Percentiles rank a stretch among this genome's conserved stretches.
Evolutionary conservation across 2,797 vertebrate species (phyloP).

Genomic region (Gadopsis marmoratus): DNA sequence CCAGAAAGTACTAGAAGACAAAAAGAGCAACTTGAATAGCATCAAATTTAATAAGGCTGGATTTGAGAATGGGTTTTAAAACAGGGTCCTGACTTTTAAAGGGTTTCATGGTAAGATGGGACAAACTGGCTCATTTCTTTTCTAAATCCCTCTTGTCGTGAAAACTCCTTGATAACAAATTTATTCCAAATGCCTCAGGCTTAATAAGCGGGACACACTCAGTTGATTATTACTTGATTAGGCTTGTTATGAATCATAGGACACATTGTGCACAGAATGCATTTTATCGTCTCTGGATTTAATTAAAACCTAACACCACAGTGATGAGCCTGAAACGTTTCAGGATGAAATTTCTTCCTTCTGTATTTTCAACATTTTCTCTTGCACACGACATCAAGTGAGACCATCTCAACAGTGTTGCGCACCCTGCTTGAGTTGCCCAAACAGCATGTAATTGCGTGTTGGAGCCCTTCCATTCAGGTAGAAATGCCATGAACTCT

Average conservation of each 20-base stretch:
- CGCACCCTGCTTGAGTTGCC: slow-evolving; percentile 12
- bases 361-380: not conserved
- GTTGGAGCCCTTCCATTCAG: slow-evolving; percentile 4
- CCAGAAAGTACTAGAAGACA: not conserved
- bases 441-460: slow-evolving; percentile 14
- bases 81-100: not conserved
- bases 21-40: not conserved
- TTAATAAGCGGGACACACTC: slow-evolving; percentile 51
- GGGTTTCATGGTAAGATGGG: slow-evolving; percentile 6
- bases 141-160: slow-evolving; percentile 9
- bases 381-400: not conserved
- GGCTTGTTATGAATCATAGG: slow-evolving; percentile 52
- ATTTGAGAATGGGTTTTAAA: slow-evolving; percentile 11
- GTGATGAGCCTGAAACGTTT: slow-evolving; percentile 31
- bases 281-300: slow-evolving; percentile 46
- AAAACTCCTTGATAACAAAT: slow-evolving; percentile 55
- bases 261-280: slow-evolving; percentile 49
- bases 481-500: slow-evolving; percentile 41
- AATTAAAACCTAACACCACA: slow-evolving; percentile 57
- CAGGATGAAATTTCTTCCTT: not conserved
- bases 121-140: slow-evolving; percentile 25
- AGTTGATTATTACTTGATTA: slow-evolving; percentile 70
- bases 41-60: not conserved
- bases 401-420: not conserved
- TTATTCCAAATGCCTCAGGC: slow-evolving; percentile 45